phyloP scores from a whole-genome alignment of 1,140 invertebrate genomes.

The Drosophila ercepeae region DNA sequence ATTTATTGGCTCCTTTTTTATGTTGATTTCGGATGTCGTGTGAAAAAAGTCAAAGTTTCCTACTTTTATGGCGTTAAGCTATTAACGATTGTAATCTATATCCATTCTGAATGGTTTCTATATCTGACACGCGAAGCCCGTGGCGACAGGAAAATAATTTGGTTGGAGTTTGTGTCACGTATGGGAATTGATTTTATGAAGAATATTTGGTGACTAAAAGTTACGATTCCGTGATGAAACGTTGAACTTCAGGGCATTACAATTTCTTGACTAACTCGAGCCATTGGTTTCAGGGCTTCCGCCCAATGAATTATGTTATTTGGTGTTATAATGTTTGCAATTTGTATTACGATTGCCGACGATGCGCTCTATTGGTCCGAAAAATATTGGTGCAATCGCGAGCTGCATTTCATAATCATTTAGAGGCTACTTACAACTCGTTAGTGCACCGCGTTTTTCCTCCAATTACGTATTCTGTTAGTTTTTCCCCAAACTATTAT shows the following conservation, averaged over 20 bases:
- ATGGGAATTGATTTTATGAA: conserved; percentile 8
- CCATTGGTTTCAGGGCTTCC: conserved; percentile 18
- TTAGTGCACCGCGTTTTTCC: conserved; percentile 13
- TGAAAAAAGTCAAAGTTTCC: conserved; percentile 36
- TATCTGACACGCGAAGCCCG: conserved; percentile 19
- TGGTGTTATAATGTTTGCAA: conserved; percentile 26
- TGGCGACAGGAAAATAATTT: conserved; percentile 14
- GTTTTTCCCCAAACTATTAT: conserved; percentile 7
- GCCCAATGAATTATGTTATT: conserved; percentile 27
- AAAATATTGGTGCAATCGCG: conserved; percentile 58
- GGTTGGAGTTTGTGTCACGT: conserved; percentile 13
- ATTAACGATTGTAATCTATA: conserved; percentile 58
- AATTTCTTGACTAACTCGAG: not conserved
- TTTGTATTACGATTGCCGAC: conserved; percentile 43
- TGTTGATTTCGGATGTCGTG: conserved; percentile 34
- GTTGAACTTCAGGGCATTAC: conserved; percentile 19
- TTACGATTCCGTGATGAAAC: conserved; percentile 28
- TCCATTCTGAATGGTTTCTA: conserved; percentile 25
- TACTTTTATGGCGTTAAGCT: conserved; percentile 39
- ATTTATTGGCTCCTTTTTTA: conserved; percentile 45
- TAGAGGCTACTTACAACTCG: conserved; percentile 46
- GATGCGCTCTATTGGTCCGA: conserved; percentile 74
- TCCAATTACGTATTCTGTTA: conserved; percentile 13
- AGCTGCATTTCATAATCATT: conserved; percentile 53
- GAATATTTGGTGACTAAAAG: not conserved